These are phyloP conservation scores for Clarias platycephalus DNA, from an alignment of 2,797 vertebrate genomes.

Conservation along the genomic window DNA sequence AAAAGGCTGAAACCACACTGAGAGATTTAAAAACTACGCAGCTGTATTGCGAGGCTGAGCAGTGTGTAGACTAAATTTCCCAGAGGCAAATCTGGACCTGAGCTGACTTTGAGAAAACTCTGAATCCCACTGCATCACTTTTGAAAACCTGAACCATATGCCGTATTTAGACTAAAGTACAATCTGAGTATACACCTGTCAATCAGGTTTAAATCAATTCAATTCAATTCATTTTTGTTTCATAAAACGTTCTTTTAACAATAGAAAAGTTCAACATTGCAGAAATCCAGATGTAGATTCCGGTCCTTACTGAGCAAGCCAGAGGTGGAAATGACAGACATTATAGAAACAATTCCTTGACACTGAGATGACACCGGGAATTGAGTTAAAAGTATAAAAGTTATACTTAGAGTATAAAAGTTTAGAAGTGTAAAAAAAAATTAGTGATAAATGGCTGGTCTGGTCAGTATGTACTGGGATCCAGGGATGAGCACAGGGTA, in stretches of 20 bases:
- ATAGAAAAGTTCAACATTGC: background rate
- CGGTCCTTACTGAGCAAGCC: background rate
- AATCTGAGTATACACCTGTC: background rate
- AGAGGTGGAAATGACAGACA: background rate
- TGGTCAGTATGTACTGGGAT: background rate
- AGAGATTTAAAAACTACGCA: constrained; percentile 4
- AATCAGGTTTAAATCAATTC: background rate
- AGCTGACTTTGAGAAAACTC: background rate
- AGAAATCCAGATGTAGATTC: background rate
- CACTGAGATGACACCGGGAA: background rate
- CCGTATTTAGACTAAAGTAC: background rate
- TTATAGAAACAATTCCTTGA: background rate
- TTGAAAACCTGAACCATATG: background rate
- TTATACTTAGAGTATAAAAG: background rate
- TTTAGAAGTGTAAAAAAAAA: background rate
- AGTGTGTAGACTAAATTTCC: background rate
- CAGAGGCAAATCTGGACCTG: background rate
- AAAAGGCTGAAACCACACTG: background rate
- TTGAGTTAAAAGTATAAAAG: background rate
- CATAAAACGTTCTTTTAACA: background rate
- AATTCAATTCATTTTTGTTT: background rate
- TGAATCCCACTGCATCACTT: constrained; percentile 5
- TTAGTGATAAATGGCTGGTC: background rate
- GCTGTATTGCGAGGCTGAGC: background rate
- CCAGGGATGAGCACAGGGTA: background rate